Evolutionary conservation across 1,140 invertebrate genomes (phyloP).

Genomic region (Subanguina moxae): DNA sequence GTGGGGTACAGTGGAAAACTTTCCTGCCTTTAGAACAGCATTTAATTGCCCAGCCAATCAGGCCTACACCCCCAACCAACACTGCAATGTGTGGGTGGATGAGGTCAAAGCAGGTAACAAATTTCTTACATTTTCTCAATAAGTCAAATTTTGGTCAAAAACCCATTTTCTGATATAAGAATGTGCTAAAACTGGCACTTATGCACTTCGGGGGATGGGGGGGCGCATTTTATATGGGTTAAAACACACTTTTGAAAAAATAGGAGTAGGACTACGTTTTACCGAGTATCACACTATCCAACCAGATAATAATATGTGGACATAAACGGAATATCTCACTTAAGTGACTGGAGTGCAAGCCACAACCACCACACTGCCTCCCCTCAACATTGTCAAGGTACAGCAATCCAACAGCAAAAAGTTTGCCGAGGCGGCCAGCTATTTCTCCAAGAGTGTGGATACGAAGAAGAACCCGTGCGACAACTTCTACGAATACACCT

Average conservation of each 20-base stretch:
- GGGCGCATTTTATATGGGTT: too few species aligned
- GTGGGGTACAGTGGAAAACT: slow-evolving; percentile 41
- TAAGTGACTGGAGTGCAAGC: slow-evolving; percentile 16
- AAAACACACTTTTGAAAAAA: too few species aligned
- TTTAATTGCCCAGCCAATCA: slow-evolving; percentile 52
- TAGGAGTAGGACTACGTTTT: too few species aligned
- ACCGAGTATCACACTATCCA: too few species aligned
- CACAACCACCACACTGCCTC: background rate
- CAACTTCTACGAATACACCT: slow-evolving; percentile 35
- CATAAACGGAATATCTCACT: background rate
- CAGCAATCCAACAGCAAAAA: background rate
- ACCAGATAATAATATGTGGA: too few species aligned
- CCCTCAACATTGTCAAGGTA: slow-evolving; percentile 9
- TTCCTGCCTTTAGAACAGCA: slow-evolving; percentile 52
- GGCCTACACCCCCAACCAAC: slow-evolving; percentile 44
- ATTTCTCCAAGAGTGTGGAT: slow-evolving; percentile 14
- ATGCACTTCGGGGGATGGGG: too few species aligned
- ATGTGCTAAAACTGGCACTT: too few species aligned
- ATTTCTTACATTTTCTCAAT: too few species aligned
- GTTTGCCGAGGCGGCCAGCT: slow-evolving; percentile 3
- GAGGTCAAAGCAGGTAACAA: slow-evolving; percentile 12
- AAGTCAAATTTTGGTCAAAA: too few species aligned
- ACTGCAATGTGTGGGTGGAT: slow-evolving; percentile 52
- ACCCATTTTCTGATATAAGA: too few species aligned
- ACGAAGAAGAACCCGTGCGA: slow-evolving; percentile 21